Percentiles rank a stretch among this genome's conserved stretches.
phyloP scores from a whole-genome alignment of 2,797 vertebrate species.

The Oceanodroma leucorhoa region DNA sequence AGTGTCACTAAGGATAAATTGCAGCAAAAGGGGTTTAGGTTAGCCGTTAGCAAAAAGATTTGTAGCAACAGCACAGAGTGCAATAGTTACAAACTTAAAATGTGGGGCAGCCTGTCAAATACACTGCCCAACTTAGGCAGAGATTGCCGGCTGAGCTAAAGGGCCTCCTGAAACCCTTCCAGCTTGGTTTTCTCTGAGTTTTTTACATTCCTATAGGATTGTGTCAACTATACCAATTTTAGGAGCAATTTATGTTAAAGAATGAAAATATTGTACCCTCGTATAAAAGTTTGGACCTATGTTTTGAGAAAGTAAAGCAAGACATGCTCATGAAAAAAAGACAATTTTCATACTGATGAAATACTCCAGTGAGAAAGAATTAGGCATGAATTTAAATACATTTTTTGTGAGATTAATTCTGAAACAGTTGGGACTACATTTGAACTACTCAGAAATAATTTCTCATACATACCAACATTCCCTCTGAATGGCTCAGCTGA shows the following conservation, averaged over 20 bases:
- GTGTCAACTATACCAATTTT: background rate
- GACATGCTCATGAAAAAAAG: background rate
- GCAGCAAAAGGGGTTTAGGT: background rate
- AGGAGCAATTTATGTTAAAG: background rate
- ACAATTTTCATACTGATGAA: background rate
- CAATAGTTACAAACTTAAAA: background rate
- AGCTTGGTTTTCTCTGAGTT: background rate
- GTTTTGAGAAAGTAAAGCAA: background rate
- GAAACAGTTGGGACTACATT: conserved; percentile 1
- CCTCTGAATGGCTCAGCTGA: conserved; percentile 43
- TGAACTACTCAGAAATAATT: conserved; percentile 33
- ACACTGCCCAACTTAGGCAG: rapidly evolving
- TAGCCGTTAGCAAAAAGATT: background rate
- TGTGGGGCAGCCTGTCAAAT: background rate
- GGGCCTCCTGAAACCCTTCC: background rate
- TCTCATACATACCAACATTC: conserved; percentile 12
- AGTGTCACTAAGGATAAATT: background rate
- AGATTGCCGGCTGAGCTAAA: background rate
- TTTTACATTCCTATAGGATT: rapidly evolving
- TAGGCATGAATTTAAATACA: background rate
- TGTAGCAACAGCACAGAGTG: background rate
- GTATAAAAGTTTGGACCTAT: background rate
- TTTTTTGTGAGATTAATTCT: background rate
- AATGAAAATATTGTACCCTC: background rate
- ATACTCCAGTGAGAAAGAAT: background rate